Percentiles rank a stretch among this genome's conserved stretches.
Conservation (phyloP, 1,140 invertebrate species). For the Orchesella cincta region DNA sequence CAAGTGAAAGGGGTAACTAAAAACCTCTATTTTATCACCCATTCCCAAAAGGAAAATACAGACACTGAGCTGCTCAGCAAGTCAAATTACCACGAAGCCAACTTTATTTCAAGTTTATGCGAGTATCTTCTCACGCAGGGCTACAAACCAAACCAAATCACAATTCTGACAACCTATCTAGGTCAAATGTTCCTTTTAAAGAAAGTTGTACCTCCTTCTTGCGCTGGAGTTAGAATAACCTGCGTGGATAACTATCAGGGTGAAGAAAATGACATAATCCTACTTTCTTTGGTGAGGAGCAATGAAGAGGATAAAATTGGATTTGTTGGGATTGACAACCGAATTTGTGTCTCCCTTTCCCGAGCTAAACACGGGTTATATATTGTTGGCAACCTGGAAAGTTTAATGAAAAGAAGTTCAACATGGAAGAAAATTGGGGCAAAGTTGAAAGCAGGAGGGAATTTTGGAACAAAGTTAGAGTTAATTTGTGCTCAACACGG, state of each 20-base stretch:
- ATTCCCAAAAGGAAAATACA: constrained; percentile 40
- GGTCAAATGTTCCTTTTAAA: too few relatives aligned
- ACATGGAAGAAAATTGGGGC: constrained; percentile 46
- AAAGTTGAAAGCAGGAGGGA: constrained; percentile 25
- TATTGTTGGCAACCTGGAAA: constrained; percentile 68
- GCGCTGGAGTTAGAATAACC: constrained; percentile 62
- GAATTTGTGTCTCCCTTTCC: constrained; percentile 80
- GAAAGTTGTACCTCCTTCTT: constrained; percentile 27
- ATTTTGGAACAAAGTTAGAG: neutral
- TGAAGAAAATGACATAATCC: constrained; percentile 80
- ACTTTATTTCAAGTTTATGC: constrained; percentile 61
- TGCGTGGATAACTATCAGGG: constrained; percentile 83
- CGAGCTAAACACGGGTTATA: constrained; percentile 68
- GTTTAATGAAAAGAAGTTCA: constrained; percentile 55
- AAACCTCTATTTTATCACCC: constrained; percentile 51
- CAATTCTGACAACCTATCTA: constrained; percentile 52
- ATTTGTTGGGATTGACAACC: constrained; percentile 73
- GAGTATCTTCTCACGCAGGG: constrained; percentile 64
- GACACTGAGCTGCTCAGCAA: constrained; percentile 60
- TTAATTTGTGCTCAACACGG: neutral
- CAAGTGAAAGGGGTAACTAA: constrained; percentile 48
- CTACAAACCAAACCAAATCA: constrained; percentile 57
- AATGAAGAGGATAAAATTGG: constrained; percentile 70
- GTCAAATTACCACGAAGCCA: constrained; percentile 65
- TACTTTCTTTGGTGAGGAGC: constrained; percentile 79